Conservation (phyloP, 2,888 invertebrate species). For the Steinernema carpocapsae region DNA sequence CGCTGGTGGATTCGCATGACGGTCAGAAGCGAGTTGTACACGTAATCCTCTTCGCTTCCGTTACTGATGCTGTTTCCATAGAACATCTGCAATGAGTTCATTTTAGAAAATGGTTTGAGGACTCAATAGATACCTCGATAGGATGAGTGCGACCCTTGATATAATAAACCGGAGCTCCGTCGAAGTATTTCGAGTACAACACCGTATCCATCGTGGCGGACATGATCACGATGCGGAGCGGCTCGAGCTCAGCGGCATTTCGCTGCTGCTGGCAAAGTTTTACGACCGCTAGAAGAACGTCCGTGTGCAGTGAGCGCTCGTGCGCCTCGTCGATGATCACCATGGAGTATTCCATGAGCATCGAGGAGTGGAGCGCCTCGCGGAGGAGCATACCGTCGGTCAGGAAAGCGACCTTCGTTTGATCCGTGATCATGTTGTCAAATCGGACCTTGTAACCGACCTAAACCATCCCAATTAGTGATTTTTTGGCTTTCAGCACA, state of each 20-base stretch:
- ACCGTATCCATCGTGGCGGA: slow-evolving; percentile 95
- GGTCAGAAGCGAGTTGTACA: slow-evolving; percentile 71
- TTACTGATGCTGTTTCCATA: slow-evolving; percentile 48
- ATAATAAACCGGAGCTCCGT: slow-evolving; percentile 83
- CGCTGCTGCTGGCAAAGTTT: slow-evolving; percentile 52
- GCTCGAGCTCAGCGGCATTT: slow-evolving; percentile 32
- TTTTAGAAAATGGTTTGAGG: slow-evolving; percentile 27
- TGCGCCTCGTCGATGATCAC: slow-evolving; percentile 76
- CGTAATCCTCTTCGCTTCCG: slow-evolving; percentile 68
- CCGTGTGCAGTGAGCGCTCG: slow-evolving; percentile 88
- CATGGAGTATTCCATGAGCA: slow-evolving; percentile 73
- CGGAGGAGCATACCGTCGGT: slow-evolving; percentile 92
- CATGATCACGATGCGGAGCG: slow-evolving; percentile 80
- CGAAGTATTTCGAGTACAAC: slow-evolving; percentile 86
- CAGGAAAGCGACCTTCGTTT: slow-evolving; percentile 77
- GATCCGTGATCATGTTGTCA: slow-evolving; percentile 70
- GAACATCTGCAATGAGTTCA: slow-evolving; percentile 50
- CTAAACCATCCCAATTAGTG: slow-evolving; percentile 38
- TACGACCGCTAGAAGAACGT: slow-evolving; percentile 82
- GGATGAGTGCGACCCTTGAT: slow-evolving; percentile 87
- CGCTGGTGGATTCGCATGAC: slow-evolving; percentile 71
- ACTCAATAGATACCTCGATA: slow-evolving; percentile 69
- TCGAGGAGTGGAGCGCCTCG: slow-evolving; percentile 81
- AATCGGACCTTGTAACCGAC: slow-evolving; percentile 85
- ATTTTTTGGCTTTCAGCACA: neutral